Evolutionary conservation across 2,797 vertebrate genomes (phyloP).

Genomic region (Limnodromus scolopaceus): DNA sequence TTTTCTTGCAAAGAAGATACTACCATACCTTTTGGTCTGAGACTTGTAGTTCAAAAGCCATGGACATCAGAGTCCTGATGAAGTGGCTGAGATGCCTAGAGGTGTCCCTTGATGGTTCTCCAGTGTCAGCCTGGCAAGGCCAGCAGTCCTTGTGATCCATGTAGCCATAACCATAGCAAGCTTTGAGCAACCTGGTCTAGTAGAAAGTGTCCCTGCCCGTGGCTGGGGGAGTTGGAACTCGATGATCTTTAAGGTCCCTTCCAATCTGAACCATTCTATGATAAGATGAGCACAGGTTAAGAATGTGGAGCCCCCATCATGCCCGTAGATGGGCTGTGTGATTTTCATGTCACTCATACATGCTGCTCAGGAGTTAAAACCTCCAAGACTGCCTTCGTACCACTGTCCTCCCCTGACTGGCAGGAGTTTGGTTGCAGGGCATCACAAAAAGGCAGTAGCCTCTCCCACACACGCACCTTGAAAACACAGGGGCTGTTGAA

Average conservation of each 20-base stretch:
- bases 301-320: neutral
- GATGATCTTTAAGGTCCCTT: no score
- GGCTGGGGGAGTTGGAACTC: no score
- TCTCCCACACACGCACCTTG: neutral
- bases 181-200: no score
- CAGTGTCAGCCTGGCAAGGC: neutral
- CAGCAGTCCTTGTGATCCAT: neutral
- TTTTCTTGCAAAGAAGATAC: neutral
- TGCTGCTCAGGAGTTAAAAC: neutral
- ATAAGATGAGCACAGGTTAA: neutral
- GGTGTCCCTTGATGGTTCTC: neutral
- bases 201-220: no score
- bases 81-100: neutral
- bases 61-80: neutral
- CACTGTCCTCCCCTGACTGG: neutral
- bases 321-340: neutral
- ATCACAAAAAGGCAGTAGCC: neutral
- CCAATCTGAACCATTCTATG: no score
- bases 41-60: neutral
- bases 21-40: neutral
- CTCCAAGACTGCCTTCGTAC: neutral
- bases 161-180: neutral
- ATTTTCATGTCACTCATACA: neutral
- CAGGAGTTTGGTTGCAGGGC: neutral
- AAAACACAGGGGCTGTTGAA: neutral